Evolutionary conservation across 2,888 invertebrate genomes (phyloP).

Genomic region (Rotaria sp.): DNA sequence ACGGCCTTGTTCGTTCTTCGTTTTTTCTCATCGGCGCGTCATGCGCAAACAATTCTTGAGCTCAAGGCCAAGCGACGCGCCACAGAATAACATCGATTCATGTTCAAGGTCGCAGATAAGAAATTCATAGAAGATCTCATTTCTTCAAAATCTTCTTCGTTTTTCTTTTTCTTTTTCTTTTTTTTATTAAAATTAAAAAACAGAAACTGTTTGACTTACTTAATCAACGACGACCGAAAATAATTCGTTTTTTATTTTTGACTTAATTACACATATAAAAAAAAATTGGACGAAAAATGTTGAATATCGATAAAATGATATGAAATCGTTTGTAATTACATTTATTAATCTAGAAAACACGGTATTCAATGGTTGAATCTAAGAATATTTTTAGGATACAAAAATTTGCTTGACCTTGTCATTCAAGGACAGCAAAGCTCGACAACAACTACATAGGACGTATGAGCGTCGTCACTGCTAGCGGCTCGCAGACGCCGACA

Average conservation of each 20-base stretch:
- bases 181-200: not conserved
- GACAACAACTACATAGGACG: not conserved
- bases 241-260: not conserved
- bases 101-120: not conserved
- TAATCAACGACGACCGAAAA: not conserved
- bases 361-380: not conserved
- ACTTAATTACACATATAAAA: not conserved
- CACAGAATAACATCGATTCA: not conserved
- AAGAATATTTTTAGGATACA: not conserved
- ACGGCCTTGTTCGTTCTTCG: constrained; percentile 4
- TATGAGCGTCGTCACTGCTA: constrained; percentile 1
- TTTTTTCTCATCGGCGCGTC: not conserved
- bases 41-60: constrained; percentile 17
- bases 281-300: not conserved
- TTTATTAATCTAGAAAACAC: not conserved
- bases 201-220: not conserved
- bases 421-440: constrained; percentile 10
- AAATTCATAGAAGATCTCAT: not conserved
- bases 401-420: constrained; percentile 5
- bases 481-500: not conserved
- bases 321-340: not conserved
- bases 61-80: not conserved
- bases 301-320: not conserved
- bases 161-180: not conserved
- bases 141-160: not conserved